Evolutionary conservation across 2,888 invertebrate genomes (phyloP), one percentile per base, ranked within the genome.

Genomic region (Pachydiplax longipennis): DNA sequence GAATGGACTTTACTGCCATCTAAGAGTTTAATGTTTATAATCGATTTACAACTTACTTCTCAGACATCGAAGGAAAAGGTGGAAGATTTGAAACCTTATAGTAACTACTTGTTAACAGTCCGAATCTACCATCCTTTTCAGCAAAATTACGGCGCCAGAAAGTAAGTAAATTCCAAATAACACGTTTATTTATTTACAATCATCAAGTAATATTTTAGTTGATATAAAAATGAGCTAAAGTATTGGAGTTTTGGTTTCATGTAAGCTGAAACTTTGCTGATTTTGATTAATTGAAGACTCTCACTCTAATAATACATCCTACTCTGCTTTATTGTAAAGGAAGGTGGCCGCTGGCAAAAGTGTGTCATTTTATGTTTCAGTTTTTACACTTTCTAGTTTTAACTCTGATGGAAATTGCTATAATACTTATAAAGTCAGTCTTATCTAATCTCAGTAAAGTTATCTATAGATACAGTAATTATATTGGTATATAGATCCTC

Each of bases 111-210:
- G 18, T 22, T 61, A 4, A 87, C 87, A 0, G 61, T 61, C 5
- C 35, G 87, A 40, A n/a, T 87, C n/a, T 87, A 87, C 22, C 61
- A 87, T 37, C 87, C 87, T 13, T 87, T 87, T 12, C 15, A 87
- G 65, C 87, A 87, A n/a, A 87, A 87, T 61, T 87, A 87, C 31
- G 87, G 87, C 4, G 0, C 37, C 35, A 87, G 13, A 37, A 87
- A 31, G 87, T 87, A n/a, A 65, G 53, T 22, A 37, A 6, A 12
- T 6, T 37, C 31, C 22, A 37, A n/a, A 48, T 0, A 44, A 15
- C 18, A 6, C 5, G 13, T 65, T 65, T 65, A 5, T 31, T 22
- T 5, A 2, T 40, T 82, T n/a, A 25, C 81, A 40, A 18, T 31
- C 6, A 8, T 40, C 40, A 10, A 40, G 37, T 31, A 6, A 12